Evolutionary conservation across 2,888 invertebrate genomes (phyloP).

Genomic region (Meliscaeva auricollis): DNA sequence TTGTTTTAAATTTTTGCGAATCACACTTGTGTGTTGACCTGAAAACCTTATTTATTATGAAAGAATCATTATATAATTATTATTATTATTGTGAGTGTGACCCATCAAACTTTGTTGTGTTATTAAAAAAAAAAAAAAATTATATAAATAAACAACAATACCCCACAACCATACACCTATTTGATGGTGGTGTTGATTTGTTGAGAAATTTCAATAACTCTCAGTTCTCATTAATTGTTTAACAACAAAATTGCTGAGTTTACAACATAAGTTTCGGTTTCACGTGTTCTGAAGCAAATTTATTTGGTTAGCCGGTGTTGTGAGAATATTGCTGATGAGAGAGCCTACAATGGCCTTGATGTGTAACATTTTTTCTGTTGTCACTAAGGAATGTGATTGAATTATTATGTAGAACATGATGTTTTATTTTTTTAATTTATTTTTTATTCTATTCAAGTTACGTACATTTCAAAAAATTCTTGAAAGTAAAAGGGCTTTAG

Average conservation of each 20-base stretch:
- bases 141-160: not conserved
- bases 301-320: not conserved
- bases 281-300: not conserved
- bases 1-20: slow-evolving; percentile 16
- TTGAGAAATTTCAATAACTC: slow-evolving; percentile 2
- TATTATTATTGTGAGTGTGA: slow-evolving; percentile 7
- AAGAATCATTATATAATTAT: slow-evolving; percentile 51
- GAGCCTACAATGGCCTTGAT: slow-evolving; percentile 5
- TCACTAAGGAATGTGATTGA: not conserved
- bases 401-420: not conserved
- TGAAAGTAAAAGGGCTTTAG: not conserved
- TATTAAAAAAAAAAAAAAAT: slow-evolving; percentile 6
- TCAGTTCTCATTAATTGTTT: slow-evolving; percentile 7
- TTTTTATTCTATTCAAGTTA: no score
- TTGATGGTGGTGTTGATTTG: not conserved
- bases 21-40: slow-evolving; percentile 35
- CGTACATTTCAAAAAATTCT: no score
- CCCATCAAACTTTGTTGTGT: slow-evolving; percentile 33
- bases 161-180: not conserved
- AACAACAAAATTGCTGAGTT: slow-evolving; percentile 16
- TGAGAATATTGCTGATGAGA: not conserved
- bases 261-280: not conserved
- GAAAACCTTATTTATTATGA: slow-evolving; percentile 59
- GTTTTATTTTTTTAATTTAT: not conserved
- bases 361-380: not conserved